Conservation (phyloP, 2,113 vertebrate species). For the Etheostoma cragini region DNA sequence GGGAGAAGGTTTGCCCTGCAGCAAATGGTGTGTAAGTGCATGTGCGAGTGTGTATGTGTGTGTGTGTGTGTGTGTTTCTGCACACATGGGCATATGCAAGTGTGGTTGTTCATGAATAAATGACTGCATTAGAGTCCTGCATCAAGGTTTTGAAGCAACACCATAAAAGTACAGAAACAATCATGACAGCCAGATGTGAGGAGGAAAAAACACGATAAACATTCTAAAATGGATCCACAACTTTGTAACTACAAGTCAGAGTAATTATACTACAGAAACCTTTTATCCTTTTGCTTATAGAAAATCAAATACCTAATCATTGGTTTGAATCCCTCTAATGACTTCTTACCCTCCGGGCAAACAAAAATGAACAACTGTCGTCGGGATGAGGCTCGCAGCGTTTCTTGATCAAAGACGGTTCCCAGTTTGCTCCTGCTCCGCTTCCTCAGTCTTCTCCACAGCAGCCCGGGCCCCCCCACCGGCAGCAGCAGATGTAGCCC, state of each 20-base stretch:
- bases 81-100: constrained; percentile 5
- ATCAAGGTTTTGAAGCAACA: neutral
- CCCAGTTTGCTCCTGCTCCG: constrained; percentile 29
- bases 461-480: constrained; percentile 53
- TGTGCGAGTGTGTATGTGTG: neutral
- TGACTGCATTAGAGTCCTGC: neutral
- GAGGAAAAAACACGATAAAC: neutral
- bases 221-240: neutral
- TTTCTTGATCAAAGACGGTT: constrained; percentile 16
- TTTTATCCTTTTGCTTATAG: neutral
- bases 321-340: constrained; percentile 1
- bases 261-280: neutral
- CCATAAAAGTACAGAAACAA: neutral
- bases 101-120: constrained; percentile 32
- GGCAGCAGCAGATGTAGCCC: constrained; percentile 75
- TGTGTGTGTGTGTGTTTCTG: constrained; percentile 3
- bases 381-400: neutral
- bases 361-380: constrained; percentile 7
- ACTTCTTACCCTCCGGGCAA: neutral
- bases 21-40: constrained; percentile 20
- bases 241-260: neutral
- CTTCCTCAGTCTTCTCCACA: constrained; percentile 45
- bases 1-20: constrained; percentile 53
- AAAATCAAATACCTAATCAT: neutral
- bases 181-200: neutral